Evolutionary conservation across 2,113 vertebrate species (phyloP), one percentile per base, ranked within the genome.

Genomic region (Gavia stellata): DNA sequence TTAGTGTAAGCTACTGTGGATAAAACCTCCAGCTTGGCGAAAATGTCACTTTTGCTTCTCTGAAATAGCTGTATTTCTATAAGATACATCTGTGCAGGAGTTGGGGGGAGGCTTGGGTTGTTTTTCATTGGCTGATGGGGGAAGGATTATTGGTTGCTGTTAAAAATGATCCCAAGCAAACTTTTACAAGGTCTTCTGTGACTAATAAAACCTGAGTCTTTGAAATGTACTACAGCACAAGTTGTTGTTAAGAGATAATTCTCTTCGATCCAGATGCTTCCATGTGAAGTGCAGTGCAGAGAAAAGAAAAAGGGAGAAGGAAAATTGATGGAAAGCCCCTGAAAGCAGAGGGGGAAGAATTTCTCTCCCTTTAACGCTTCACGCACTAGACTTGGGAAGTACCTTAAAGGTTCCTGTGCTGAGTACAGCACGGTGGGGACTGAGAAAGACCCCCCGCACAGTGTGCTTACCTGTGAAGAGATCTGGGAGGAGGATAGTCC

Each of bases 91-190:
- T 91, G 53, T 84, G 86, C 77, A 25, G 65, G 83, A 88, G 72
- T 0, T 84, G 86, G 90, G 86, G 71, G 81, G 62, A 82, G 87
- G 67, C 28, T 72, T n/a, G 71, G 23, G 55, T 44, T 84, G 47
- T 40, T 90, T 96, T 86, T 91, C 92, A 84, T 92, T 96, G 90
- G 88, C 81, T 93, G 92, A 81, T 85, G 70, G 80, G 61, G 17
- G 21, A 90, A 93, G 86, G 88, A 93, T 94, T 96, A 91, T 94
- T 96, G 88, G 83, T 94, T 94, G 92, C 86, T 94, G 68, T 86
- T 97, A 92, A 95, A 94, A 97, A 79, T 75, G 65, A 87, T 97
- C 88, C 92, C 89, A 96, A 96, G 88, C 81, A 96, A 97, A 97
- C 86, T 97, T 96, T 95, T 94, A 94, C 92, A 94, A 92, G 92